These are phyloP conservation scores for Diloba caeruleocephala DNA, from an alignment of 2,888 invertebrate species.

Conservation along the genomic window DNA sequence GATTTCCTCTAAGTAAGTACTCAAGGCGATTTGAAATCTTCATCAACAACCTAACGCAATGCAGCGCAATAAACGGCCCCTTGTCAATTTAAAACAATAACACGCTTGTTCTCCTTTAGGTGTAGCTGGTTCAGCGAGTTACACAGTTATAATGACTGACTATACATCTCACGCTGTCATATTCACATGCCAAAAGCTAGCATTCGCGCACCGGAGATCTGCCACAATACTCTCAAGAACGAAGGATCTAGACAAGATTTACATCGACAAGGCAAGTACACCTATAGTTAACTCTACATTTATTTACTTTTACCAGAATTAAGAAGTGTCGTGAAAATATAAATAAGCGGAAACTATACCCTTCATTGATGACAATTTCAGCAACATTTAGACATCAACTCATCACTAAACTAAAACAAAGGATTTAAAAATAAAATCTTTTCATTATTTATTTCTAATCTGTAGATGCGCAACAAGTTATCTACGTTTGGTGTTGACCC, in stretches of 20 bases:
- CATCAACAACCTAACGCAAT: no score
- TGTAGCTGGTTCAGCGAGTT: constrained; percentile 93
- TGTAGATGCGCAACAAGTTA: constrained; percentile 90
- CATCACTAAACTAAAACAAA: no score
- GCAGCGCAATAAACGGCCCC: no score
- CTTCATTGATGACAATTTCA: no score
- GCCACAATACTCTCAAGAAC: constrained; percentile 94
- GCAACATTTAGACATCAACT: no score
- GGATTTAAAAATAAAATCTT: not conserved
- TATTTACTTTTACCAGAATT: no score
- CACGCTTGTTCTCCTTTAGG: no score
- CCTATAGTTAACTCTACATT: no score
- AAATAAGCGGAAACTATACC: no score
- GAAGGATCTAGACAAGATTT: constrained; percentile 92
- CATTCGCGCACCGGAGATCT: constrained; percentile 93
- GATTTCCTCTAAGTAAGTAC: constrained; percentile 94
- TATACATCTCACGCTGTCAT: constrained; percentile 93
- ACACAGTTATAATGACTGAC: constrained; percentile 93
- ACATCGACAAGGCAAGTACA: constrained; percentile 91
- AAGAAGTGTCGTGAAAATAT: not conserved
- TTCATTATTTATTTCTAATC: not conserved
- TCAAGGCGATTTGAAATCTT: no score
- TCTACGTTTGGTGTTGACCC: constrained; percentile 92
- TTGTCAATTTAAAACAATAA: not conserved
- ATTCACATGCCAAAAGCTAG: constrained; percentile 94